Evolutionary conservation across 2,888 invertebrate genomes (phyloP), one percentile per base, ranked within the genome.

Genomic region (Mythimna albipuncta): DNA sequence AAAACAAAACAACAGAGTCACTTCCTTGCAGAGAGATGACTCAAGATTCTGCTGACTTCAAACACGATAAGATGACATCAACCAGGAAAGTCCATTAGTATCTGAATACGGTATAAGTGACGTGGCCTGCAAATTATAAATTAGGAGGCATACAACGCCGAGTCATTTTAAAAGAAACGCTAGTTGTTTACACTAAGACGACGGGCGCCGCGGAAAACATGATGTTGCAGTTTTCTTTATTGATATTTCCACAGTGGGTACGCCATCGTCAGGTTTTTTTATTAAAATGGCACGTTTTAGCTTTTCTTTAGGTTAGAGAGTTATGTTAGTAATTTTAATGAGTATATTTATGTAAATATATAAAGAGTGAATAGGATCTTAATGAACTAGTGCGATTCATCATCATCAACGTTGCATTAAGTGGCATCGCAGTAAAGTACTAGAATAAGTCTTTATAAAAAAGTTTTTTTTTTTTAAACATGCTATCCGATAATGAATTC

Each of bases 211-310:
- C 69, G 78, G 80, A 82, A 83, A 81, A 83, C 85, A 85, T 90
- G 89, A 89, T 86, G 79, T 81, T 76, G 88, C 88, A 83, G 73
- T 85, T 87, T 87, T 77, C 68, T 73, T 81, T 80, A 86, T 85
- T 88, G 75, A 85, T 88, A 85, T 70, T 79, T 77, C 55, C 38
- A 63, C 65, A 62, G 41, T 55, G 38, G 54, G 13, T 64, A 70
- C 44, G 71, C 32, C 47, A 6, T 16, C 6, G 5, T 47, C 16
- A 47, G 6, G 47, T 47, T 47, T 47, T 47, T 47, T 47, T 16
- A 47, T 47, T 19, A 47, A 47, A 47, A 47, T 6, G 47, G 16
- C 16, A 47, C 6, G 44, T 44, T 44, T 47, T 47, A 47, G 47
- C 47, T 47, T 16, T 47, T 19, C 6, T 3, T 47, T 16, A 47